phyloP scores from a whole-genome alignment of 2,113 vertebrate species.

The Symphodus melops region DNA sequence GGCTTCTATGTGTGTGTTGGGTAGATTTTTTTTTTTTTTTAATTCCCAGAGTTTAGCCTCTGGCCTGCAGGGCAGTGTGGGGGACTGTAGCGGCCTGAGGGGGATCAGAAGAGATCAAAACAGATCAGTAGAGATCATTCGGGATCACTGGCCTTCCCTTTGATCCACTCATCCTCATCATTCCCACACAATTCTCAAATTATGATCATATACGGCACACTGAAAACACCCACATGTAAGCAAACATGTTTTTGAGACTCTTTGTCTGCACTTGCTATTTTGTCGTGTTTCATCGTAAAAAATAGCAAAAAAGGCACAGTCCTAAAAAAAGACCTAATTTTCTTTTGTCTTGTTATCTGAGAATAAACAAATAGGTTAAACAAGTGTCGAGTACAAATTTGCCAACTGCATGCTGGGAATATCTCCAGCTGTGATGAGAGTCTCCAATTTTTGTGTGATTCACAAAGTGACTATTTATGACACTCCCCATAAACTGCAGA shows the following conservation, averaged over 20 bases:
- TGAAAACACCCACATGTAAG: constrained; percentile 15
- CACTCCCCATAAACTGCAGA: constrained; percentile 57
- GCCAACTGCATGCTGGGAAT: constrained; percentile 32
- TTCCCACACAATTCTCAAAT: constrained; percentile 42
- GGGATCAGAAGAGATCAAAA: constrained; percentile 57
- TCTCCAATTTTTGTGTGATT: constrained; percentile 43
- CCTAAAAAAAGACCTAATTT: constrained; percentile 38
- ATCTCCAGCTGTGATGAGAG: constrained; percentile 54
- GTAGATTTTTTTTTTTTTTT: constrained; percentile 45
- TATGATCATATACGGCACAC: constrained; percentile 23
- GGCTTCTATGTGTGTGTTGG: background rate
- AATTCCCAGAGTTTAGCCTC: constrained; percentile 52
- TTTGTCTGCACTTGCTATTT: background rate
- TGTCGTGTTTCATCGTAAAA: too few species aligned
- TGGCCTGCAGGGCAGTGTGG: constrained; percentile 36
- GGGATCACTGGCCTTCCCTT: constrained; percentile 50
- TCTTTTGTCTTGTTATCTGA: constrained; percentile 32
- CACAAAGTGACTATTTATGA: constrained; percentile 64
- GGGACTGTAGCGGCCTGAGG: constrained; percentile 36
- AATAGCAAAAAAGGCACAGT: constrained; percentile 29
- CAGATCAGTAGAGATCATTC: constrained; percentile 63
- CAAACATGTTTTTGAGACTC: constrained; percentile 7
- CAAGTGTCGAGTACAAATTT: constrained; percentile 44
- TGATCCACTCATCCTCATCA: constrained; percentile 62
- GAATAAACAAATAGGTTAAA: constrained; percentile 45